Evolutionary conservation across 2,888 invertebrate species (phyloP).

Genomic region (Sinotaia quadrata): DNA sequence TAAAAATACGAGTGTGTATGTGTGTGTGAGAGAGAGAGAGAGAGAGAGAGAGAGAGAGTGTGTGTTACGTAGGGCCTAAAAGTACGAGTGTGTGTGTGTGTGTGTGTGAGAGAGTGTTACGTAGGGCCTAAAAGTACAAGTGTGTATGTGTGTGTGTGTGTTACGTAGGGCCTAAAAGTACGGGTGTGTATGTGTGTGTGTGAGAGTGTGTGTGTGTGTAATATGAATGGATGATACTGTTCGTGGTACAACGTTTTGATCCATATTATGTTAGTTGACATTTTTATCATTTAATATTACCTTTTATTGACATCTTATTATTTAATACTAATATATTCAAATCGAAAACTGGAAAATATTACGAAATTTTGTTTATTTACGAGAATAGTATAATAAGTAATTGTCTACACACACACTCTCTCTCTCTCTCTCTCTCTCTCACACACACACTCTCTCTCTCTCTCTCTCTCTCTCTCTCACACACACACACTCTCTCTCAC

Average conservation of each 20-base stretch:
- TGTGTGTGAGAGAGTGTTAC: background rate
- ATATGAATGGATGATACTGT: conserved; percentile 4
- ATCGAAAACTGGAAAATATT: no score
- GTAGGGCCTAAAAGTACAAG: background rate
- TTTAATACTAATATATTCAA: no score
- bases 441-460: no score
- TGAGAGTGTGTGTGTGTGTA: background rate
- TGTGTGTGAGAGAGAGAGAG: background rate
- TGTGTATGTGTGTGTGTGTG: background rate
- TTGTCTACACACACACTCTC: no score
- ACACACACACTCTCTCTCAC: background rate
- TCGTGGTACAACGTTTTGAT: background rate
- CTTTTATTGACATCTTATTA: no score
- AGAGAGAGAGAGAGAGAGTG: no score
- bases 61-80: background rate
- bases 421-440: no score
- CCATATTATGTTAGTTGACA: no score
- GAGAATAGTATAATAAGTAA: no score
- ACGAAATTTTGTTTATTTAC: no score
- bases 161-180: background rate
- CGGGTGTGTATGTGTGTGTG: background rate
- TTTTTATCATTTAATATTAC: no score
- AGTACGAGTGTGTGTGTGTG: background rate
- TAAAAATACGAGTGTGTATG: background rate
- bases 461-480: background rate